Evolutionary conservation across 1,140 invertebrate species (phyloP).

Genomic region (Heliconius eleuchia): DNA sequence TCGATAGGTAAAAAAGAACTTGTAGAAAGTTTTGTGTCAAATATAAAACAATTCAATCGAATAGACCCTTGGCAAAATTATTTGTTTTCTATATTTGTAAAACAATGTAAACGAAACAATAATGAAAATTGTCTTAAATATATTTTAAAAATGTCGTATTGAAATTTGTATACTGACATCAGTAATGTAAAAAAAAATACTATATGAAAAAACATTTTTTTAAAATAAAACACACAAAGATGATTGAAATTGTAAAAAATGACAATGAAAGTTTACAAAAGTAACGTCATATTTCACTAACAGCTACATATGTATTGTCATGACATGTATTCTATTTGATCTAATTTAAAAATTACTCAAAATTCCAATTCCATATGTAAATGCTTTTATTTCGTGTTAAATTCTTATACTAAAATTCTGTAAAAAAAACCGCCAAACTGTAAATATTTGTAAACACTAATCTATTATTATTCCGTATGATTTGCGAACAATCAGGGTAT

Average conservation of each 20-base stretch:
- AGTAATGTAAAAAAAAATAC: too few species aligned
- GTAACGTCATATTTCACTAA: neutral
- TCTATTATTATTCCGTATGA: conserved; percentile 20
- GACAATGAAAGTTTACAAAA: neutral
- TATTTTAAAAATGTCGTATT: neutral
- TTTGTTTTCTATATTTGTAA: neutral
- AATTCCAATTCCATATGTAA: neutral
- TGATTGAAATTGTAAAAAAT: neutral
- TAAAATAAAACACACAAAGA: neutral
- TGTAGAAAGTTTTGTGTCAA: too few species aligned
- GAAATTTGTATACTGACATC: neutral
- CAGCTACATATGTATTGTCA: neutral
- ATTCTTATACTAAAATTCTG: neutral
- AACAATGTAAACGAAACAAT: neutral
- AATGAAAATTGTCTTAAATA: neutral
- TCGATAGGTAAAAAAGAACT: too few species aligned
- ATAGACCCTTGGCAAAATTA: too few species aligned
- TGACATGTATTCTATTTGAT: neutral
- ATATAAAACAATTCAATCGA: too few species aligned
- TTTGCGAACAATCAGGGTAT: conserved; percentile 43
- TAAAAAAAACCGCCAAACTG: neutral
- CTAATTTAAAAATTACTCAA: neutral
- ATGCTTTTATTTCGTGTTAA: neutral
- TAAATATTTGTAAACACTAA: conserved; percentile 7
- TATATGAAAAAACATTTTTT: neutral